phyloP scores from a whole-genome alignment of 2,888 invertebrate genomes.

The Drosophila buzzatii region DNA sequence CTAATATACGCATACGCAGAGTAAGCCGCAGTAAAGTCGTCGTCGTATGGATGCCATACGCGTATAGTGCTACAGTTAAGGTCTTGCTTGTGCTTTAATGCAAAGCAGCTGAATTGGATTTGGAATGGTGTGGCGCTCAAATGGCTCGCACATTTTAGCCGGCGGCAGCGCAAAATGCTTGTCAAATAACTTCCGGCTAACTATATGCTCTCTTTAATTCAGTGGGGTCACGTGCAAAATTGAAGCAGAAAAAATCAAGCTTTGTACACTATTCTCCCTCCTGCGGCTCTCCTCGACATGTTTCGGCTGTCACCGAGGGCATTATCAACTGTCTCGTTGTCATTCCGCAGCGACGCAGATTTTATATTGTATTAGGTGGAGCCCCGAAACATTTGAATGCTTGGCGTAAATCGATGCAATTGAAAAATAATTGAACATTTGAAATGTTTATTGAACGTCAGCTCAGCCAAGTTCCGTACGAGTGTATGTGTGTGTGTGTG shows the following conservation, averaged over 20 bases:
- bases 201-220: slow-evolving; percentile 32
- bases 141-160: slow-evolving; percentile 31
- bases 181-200: slow-evolving; percentile 73
- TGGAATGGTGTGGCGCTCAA: slow-evolving; percentile 17
- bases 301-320: slow-evolving; percentile 5
- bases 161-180: slow-evolving; percentile 56
- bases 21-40: slow-evolving; percentile 21
- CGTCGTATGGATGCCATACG: slow-evolving; percentile 21
- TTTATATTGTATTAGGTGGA: slow-evolving; percentile 34
- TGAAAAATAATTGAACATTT: slow-evolving; percentile 80
- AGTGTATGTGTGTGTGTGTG: slow-evolving; percentile 27
- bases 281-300: neutral
- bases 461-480: slow-evolving; percentile 34
- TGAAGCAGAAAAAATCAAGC: slow-evolving; percentile 23
- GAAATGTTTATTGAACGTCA: slow-evolving; percentile 76
- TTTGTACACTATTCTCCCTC: neutral
- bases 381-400: slow-evolving; percentile 10
- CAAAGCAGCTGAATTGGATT: slow-evolving; percentile 53
- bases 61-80: slow-evolving; percentile 27
- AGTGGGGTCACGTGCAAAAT: slow-evolving; percentile 50
- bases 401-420: slow-evolving; percentile 69
- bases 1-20: slow-evolving; percentile 6
- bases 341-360: slow-evolving; percentile 35
- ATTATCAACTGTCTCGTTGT: slow-evolving; percentile 47
- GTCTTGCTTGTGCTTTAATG: slow-evolving; percentile 36